Percentiles rank a stretch among this genome's conserved stretches.
Conservation (phyloP, 2,888 invertebrate species). For the Eucera pruinosa region DNA sequence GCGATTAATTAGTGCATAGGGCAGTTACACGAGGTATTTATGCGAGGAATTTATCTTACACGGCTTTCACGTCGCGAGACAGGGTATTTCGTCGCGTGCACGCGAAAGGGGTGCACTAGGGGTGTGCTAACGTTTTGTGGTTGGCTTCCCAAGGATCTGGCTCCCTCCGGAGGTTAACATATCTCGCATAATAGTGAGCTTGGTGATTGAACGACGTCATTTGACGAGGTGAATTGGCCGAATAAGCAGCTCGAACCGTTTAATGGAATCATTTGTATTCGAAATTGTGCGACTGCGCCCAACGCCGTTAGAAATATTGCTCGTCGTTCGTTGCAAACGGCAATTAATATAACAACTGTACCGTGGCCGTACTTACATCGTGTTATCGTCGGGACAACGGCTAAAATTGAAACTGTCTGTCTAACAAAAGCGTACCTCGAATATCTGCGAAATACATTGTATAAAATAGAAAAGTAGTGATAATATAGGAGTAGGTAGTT, state of each 20-base stretch:
- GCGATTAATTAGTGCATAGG: slow-evolving; percentile 46
- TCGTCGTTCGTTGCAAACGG: slow-evolving; percentile 45
- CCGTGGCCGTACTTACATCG: slow-evolving; percentile 22
- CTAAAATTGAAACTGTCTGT: too few species aligned
- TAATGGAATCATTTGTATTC: slow-evolving; percentile 57
- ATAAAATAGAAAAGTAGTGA: too few species aligned
- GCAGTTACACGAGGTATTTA: slow-evolving; percentile 39
- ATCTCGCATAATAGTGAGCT: slow-evolving; percentile 57
- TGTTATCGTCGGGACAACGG: too few species aligned
- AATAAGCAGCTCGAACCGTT: slow-evolving; percentile 51
- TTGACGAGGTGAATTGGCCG: slow-evolving; percentile 67
- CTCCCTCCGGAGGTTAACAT: slow-evolving; percentile 43
- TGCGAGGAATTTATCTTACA: slow-evolving; percentile 41
- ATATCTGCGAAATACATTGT: too few species aligned
- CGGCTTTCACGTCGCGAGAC: slow-evolving; percentile 5
- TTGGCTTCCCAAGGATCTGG: slow-evolving; percentile 38
- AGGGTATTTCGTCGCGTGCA: slow-evolving; percentile 6
- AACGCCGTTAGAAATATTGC: slow-evolving; percentile 49
- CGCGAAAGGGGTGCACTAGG: slow-evolving; percentile 13
- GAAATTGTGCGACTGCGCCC: slow-evolving; percentile 40
- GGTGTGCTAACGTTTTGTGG: slow-evolving; percentile 38
- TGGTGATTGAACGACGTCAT: slow-evolving; percentile 72
- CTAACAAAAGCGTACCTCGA: too few species aligned
- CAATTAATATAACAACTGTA: slow-evolving; percentile 42
- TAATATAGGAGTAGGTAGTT: too few species aligned